These are phyloP conservation scores for Pyrrhosoma nymphula DNA, from an alignment of 2,888 invertebrate genomes.

Conservation along the genomic window DNA sequence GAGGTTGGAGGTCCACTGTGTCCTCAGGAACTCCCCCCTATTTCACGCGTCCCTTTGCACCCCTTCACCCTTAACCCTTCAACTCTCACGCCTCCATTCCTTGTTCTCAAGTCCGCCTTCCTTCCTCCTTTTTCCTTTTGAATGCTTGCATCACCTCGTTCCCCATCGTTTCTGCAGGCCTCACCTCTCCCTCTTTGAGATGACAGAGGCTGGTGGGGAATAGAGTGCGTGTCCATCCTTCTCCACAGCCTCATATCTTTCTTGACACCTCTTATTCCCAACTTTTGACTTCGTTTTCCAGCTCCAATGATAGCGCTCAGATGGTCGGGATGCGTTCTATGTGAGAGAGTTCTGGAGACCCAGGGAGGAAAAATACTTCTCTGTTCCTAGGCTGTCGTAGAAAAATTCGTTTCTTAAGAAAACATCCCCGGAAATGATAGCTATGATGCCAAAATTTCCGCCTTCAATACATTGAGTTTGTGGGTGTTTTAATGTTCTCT, in stretches of 20 bases:
- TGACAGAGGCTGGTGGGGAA: background rate
- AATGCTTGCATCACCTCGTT: background rate
- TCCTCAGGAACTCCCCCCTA: background rate
- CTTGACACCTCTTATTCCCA: constrained; percentile 9
- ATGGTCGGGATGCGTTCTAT: background rate
- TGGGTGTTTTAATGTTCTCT: too few relatives aligned
- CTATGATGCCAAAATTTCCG: background rate
- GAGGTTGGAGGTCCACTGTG: too few relatives aligned
- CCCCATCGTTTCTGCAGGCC: background rate
- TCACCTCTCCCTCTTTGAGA: background rate
- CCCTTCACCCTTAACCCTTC: background rate
- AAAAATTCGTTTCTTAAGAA: background rate
- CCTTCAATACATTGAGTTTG: too few relatives aligned
- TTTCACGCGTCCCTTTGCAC: background rate
- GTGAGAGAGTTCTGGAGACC: background rate
- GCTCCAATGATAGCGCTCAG: background rate
- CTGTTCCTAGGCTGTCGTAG: background rate
- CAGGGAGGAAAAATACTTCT: background rate
- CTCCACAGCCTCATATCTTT: background rate
- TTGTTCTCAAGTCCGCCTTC: background rate
- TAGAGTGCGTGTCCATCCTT: background rate
- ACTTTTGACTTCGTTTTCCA: background rate
- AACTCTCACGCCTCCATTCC: background rate
- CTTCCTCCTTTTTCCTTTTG: background rate
- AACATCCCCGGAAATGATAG: background rate